phyloP scores from a whole-genome alignment of 2,888 invertebrate species.

The Hydroisotoma schaefferi region DNA sequence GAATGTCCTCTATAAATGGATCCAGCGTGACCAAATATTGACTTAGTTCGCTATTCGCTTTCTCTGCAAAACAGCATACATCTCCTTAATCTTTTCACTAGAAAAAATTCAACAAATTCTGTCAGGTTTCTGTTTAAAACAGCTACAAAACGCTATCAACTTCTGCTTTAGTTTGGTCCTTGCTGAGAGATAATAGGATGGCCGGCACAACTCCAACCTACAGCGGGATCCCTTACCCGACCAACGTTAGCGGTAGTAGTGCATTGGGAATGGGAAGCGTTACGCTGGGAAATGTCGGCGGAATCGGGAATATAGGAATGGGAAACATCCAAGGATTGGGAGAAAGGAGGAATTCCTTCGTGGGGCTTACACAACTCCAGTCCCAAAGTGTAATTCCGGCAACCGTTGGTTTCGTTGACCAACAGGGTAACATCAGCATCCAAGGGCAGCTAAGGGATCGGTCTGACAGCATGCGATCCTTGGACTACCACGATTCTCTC shows the following conservation, averaged over 20 bases:
- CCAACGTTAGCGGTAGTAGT: neutral
- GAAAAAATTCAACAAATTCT: neutral
- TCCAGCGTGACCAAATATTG: neutral
- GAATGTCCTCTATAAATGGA: neutral
- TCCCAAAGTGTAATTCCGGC: neutral
- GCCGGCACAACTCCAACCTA: slow-evolving; percentile 15
- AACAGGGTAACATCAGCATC: too few species aligned
- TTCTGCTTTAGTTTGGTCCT: neutral
- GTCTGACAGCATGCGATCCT: slow-evolving; percentile 7
- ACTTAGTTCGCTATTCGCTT: neutral
- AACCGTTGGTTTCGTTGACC: neutral
- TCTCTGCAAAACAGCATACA: neutral
- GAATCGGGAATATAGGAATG: too few species aligned
- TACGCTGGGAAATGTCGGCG: neutral
- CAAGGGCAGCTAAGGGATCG: slow-evolving; percentile 2
- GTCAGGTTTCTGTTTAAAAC: neutral
- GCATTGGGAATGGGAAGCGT: slow-evolving; percentile 16
- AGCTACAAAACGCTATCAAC: slow-evolving; percentile 1
- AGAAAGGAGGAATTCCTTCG: slow-evolving; percentile 1
- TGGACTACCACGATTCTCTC: slow-evolving; percentile 17
- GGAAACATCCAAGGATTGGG: neutral
- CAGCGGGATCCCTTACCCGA: slow-evolving; percentile 23
- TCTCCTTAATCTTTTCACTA: neutral
- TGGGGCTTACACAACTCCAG: neutral
- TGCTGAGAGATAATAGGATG: slow-evolving; percentile 11